Evolutionary conservation across 2,113 vertebrate genomes (phyloP).

Genomic region (Atlantisia rogersi): DNA sequence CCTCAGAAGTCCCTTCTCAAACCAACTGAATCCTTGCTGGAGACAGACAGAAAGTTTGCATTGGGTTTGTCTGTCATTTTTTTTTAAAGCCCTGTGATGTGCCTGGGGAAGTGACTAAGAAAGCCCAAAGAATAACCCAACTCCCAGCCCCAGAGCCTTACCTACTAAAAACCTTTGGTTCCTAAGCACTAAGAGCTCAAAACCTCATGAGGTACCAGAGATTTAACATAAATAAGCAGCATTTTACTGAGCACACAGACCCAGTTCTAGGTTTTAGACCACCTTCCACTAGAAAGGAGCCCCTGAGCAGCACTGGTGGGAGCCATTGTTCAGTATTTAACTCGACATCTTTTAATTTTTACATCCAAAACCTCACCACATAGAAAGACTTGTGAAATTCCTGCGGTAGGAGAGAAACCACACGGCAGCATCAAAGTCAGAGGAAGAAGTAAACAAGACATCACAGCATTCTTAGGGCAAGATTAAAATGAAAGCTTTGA

Average conservation of each 20-base stretch:
- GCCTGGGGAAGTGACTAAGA: background rate
- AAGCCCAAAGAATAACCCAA: background rate
- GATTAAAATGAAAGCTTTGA: background rate
- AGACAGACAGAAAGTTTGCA: background rate
- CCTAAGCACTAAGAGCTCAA: fast-evolving
- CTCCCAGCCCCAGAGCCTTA: background rate
- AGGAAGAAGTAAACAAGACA: background rate
- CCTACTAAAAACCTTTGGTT: background rate
- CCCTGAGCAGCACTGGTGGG: background rate
- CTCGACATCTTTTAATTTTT: background rate
- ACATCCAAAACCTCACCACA: background rate
- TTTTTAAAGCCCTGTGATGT: background rate
- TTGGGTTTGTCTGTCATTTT: no score
- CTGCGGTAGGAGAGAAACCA: constrained; percentile 11
- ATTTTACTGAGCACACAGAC: background rate
- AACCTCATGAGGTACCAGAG: background rate
- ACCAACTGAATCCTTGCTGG: background rate
- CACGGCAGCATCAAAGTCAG: background rate
- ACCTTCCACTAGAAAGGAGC: background rate
- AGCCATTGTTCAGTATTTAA: background rate
- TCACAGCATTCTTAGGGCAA: background rate
- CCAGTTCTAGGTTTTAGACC: background rate
- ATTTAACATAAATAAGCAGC: background rate
- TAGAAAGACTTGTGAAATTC: background rate
- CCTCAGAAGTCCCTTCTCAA: background rate